These are phyloP conservation scores for Macrotrachela quadricornifera DNA, from an alignment of 1,140 invertebrate genomes.

Conservation along the genomic window DNA sequence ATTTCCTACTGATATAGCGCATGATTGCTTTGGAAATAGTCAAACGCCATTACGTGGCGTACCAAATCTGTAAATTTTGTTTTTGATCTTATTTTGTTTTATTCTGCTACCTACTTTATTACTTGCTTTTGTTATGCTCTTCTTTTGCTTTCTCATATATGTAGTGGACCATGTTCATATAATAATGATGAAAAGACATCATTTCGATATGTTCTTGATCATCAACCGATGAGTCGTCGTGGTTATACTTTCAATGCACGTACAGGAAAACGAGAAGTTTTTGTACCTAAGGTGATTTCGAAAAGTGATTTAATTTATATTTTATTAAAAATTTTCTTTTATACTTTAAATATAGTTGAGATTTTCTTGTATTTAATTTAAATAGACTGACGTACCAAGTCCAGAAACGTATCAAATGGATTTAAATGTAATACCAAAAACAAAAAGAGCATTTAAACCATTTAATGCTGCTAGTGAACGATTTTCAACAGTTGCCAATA, in stretches of 20 bases:
- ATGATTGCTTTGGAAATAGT: constrained; percentile 5
- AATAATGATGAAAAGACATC: constrained; percentile 1
- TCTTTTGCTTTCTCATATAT: not conserved
- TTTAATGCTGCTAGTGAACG: not conserved
- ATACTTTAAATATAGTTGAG: too few species aligned
- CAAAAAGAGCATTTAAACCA: not conserved
- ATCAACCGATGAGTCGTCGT: constrained; percentile 2
- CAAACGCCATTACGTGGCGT: constrained; percentile 2
- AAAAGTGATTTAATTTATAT: too few species aligned
- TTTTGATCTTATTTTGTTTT: not conserved
- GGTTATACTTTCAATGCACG: not conserved
- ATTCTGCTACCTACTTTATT: too few species aligned
- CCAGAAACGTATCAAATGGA: too few species aligned
- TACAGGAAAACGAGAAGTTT: not conserved
- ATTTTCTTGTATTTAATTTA: too few species aligned
- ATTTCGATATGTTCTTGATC: not conserved
- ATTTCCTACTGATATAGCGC: constrained; percentile 3
- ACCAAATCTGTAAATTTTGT: not conserved
- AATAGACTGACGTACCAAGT: too few species aligned
- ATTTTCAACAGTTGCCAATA: too few species aligned
- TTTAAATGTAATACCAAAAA: too few species aligned
- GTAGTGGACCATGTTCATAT: constrained; percentile 3
- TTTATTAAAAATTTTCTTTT: too few species aligned
- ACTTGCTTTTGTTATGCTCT: too few species aligned
- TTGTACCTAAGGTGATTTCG: too few species aligned